Percentiles rank a stretch among this genome's conserved stretches.
Evolutionary conservation across 2,888 invertebrate genomes (phyloP).

Genomic region (Molanna angustata): DNA sequence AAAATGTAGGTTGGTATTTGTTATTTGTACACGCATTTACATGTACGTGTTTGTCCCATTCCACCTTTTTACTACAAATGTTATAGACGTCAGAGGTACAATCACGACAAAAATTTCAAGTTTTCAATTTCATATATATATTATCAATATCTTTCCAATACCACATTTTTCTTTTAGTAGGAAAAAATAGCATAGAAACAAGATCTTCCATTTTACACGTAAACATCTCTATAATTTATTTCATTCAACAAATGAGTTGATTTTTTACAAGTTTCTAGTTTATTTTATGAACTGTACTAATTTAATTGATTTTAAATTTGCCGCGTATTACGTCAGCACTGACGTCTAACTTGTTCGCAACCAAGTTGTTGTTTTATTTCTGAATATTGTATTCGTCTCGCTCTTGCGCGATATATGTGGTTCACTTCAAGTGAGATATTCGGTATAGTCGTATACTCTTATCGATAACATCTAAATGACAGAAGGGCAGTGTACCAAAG

Average conservation of each 20-base stretch:
- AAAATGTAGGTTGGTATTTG: too few relatives aligned
- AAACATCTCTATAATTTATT: too few relatives aligned
- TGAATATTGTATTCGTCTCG: constrained; percentile 16
- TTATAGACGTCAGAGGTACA: constrained; percentile 25
- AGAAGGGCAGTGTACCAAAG: constrained; percentile 22
- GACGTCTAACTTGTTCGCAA: constrained; percentile 39
- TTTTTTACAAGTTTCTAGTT: neutral
- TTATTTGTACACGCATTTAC: neutral
- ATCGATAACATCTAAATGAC: constrained; percentile 11
- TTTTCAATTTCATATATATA: neutral
- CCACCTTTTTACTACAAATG: constrained; percentile 8
- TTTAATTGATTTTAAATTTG: constrained; percentile 46
- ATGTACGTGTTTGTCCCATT: constrained; percentile 1
- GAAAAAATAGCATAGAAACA: too few relatives aligned
- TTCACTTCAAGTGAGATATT: constrained; percentile 1
- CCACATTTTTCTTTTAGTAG: too few relatives aligned
- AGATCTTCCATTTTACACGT: too few relatives aligned
- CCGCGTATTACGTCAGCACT: constrained; percentile 52
- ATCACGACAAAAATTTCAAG: constrained; percentile 9
- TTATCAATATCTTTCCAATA: too few relatives aligned
- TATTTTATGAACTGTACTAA: constrained; percentile 23
- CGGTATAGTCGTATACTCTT: neutral
- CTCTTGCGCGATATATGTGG: too few relatives aligned
- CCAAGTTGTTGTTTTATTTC: constrained; percentile 30
- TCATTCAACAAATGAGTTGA: too few relatives aligned